Percentiles rank a stretch among this genome's conserved stretches.
Evolutionary conservation across 2,113 vertebrate species (phyloP).

Genomic region (Caracal caracal): DNA sequence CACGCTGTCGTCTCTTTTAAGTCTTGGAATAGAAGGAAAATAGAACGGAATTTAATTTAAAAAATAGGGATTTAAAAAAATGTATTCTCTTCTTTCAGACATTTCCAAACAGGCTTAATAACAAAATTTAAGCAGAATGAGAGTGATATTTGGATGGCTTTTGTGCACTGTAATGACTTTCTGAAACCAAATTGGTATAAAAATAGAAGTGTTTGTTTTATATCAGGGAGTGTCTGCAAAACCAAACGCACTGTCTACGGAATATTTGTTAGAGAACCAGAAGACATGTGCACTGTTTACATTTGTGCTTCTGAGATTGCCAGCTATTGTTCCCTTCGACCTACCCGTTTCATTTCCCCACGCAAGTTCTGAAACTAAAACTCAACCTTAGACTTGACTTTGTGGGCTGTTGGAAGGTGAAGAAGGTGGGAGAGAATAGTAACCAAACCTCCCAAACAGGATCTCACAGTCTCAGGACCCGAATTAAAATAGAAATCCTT

Average conservation of each 20-base stretch:
- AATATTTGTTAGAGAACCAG: neutral
- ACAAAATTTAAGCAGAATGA: conserved; percentile 20
- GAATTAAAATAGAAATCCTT: neutral
- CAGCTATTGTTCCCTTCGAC: neutral
- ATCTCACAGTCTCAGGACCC: neutral
- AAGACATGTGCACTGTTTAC: neutral
- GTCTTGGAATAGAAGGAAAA: neutral
- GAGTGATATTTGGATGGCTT: neutral
- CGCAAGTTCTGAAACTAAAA: neutral
- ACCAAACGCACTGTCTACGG: neutral
- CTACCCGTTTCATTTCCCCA: neutral
- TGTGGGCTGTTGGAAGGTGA: neutral
- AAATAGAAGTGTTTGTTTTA: neutral
- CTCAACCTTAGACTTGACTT: neutral
- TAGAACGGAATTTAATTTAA: neutral
- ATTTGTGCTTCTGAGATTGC: neutral
- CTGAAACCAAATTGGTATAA: neutral
- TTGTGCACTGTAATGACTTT: neutral
- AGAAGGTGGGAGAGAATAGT: neutral
- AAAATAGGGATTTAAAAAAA: neutral
- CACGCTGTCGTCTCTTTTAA: neutral
- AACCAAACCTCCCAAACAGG: neutral
- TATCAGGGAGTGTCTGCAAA: neutral
- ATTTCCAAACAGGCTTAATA: neutral
- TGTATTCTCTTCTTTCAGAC: neutral